Evolutionary conservation across 2,797 vertebrate genomes (phyloP), one percentile per base, ranked within the genome.

Genomic region (Alca torda): DNA sequence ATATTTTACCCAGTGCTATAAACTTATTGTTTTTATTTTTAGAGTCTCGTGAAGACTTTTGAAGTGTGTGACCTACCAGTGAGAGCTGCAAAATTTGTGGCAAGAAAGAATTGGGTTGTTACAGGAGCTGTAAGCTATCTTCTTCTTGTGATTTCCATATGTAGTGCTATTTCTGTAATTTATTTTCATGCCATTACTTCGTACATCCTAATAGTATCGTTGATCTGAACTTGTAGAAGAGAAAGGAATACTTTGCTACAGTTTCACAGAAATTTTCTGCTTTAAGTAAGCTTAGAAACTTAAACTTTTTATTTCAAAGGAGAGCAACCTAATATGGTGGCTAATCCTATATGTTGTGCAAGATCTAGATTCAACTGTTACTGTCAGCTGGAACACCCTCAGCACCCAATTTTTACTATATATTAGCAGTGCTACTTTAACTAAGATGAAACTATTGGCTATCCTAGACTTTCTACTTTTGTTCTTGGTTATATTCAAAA

Each of bases 31-130:
- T 97, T 88, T 95, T 91, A 65, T 94, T 98, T 97, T 69, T 90
- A 99, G 99, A 99, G 99, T 5, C 97, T 99, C 45, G 99, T 99
- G 94, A 99, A 99, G 98, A 99, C 99, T 5, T 99, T 99, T 97
- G 99, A 99, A 98, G 99, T 99, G 16, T 99, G 99, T 79, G 99
- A 99, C 91, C 98, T 99, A 84, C 99, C 99, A 18, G 99, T 99
- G 89, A 98, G 99, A 98, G 99, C 99, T 37, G 98, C 99, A 21
- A 99, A 99, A 95, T 99, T 99, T 79, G 99, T 99, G 82, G 99
- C 99, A 5, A 98, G 99, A 69, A 99, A 99, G 97, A 99, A 99
- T 95, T 99, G 99, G 99, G 99, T 99, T 93, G 99, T 99, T 89
- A 99, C 99, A 48, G 99, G 99, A 98, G 99, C 99, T 21, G 99